Evolutionary conservation across 2,888 invertebrate genomes (phyloP), one percentile per base, ranked within the genome.

Genomic region (Shargacucullia verbasci): DNA sequence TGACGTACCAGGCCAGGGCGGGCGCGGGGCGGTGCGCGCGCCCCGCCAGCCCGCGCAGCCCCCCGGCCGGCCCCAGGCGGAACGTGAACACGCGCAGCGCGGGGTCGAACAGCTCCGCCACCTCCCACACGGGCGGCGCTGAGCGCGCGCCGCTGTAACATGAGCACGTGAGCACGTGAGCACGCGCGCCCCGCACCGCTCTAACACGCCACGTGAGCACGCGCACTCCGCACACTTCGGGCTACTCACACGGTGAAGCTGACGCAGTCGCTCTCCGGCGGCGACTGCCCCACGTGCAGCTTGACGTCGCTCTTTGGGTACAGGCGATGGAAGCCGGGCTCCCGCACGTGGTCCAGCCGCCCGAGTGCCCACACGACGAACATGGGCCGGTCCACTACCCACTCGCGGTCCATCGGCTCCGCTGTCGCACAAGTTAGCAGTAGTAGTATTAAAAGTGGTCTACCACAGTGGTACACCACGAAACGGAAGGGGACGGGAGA

Each of bases 1-100:
- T 98, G 63, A 99, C 97, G 90, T 98, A 99, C 98, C 98, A 99
- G 10, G 98, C 96, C 39, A 97, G 91, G 96, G 97, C 73, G 95
- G 96, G 34, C 96, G 95, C 27, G 58, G 45, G 64, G 58, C 46
- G 64, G 96, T 96, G 45, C 96, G 50, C 76, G 59, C 55, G 41
- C 5, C 69, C 83, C 15, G 96, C 96, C 85, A 97, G 97, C 11
- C 98, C 98, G 55, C 96, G 95, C 82, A 94, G 93, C 0, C 97
- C 98, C 3, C 97, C 98, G 20, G 98, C 96, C 2, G 98, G 98
- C 0, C 99, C 99, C 57, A 99, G 90, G 58, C 96, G 95, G 25
- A 98, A 97, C 66, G 95, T 96, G 85, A 98, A 98, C 52, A 96
- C 96, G 69, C 97, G 95, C 59, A 98, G 95, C 47, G 96, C 95